phyloP scores from a whole-genome alignment of 2,797 vertebrate species.

The Vespertilio murinus region DNA sequence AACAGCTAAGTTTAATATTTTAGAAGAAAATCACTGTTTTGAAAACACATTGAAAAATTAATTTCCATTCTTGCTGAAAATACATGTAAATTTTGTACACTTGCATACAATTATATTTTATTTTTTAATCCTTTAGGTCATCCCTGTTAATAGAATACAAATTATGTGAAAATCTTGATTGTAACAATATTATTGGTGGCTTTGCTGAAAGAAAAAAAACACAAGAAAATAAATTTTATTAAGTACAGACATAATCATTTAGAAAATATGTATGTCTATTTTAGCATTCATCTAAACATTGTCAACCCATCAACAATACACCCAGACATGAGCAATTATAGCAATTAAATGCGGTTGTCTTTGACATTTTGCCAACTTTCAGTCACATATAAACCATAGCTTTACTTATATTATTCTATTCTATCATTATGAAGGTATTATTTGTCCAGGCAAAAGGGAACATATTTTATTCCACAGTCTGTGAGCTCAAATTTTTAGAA shows the following conservation, averaged over 20 bases:
- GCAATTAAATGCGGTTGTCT: slow-evolving; percentile 50
- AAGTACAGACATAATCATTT: neutral
- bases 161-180: slow-evolving; percentile 11
- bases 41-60: neutral
- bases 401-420: slow-evolving; percentile 27
- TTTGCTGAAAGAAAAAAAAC: slow-evolving; percentile 17
- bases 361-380: slow-evolving; percentile 58
- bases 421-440: slow-evolving; percentile 18
- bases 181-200: slow-evolving; percentile 5
- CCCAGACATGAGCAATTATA: slow-evolving; percentile 12
- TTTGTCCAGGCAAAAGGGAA: slow-evolving; percentile 44
- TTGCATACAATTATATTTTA: neutral
- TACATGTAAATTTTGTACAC: neutral
- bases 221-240: slow-evolving; percentile 21
- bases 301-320: neutral
- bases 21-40: neutral
- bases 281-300: slow-evolving; percentile 31
- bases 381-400: neutral
- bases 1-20: slow-evolving; percentile 12
- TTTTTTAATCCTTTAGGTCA: slow-evolving; percentile 19
- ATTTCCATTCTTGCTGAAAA: slow-evolving; percentile 40
- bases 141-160: neutral
- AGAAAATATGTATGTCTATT: neutral
- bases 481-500: neutral
- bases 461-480: neutral